Evolutionary conservation across 2,888 invertebrate genomes (phyloP).

Genomic region (Julus scandinavius): DNA sequence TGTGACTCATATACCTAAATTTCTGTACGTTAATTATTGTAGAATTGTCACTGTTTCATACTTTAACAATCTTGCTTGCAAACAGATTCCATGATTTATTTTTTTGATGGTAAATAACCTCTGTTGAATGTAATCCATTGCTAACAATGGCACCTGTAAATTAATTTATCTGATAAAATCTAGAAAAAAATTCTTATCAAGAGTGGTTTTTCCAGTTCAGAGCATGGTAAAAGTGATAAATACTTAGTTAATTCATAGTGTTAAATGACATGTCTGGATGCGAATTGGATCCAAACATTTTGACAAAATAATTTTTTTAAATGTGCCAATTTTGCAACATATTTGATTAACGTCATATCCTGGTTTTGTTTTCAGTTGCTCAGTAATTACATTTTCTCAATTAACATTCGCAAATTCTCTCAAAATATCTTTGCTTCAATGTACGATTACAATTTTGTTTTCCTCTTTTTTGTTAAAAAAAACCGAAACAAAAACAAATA

Average conservation of each 20-base stretch:
- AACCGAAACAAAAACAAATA: too few species aligned
- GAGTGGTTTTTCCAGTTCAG: background rate
- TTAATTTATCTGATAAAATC: background rate
- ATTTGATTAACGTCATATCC: background rate
- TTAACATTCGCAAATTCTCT: too few species aligned
- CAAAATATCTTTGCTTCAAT: too few species aligned
- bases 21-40: too few species aligned
- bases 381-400: too few species aligned
- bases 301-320: background rate
- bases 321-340: background rate
- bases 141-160: background rate
- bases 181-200: background rate
- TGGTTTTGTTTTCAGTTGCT: background rate
- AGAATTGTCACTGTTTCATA: too few species aligned
- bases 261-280: too few species aligned
- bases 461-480: too few species aligned
- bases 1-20: too few species aligned
- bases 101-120: background rate
- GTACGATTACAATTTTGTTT: too few species aligned
- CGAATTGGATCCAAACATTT: background rate
- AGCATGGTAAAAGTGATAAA: background rate
- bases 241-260: background rate
- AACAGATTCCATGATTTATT: background rate
- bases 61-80: background rate
- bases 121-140: background rate